Percentiles rank a stretch among this genome's conserved stretches.
Evolutionary conservation across 2,113 vertebrate genomes (phyloP).

Genomic region (Petaurus breviceps): DNA sequence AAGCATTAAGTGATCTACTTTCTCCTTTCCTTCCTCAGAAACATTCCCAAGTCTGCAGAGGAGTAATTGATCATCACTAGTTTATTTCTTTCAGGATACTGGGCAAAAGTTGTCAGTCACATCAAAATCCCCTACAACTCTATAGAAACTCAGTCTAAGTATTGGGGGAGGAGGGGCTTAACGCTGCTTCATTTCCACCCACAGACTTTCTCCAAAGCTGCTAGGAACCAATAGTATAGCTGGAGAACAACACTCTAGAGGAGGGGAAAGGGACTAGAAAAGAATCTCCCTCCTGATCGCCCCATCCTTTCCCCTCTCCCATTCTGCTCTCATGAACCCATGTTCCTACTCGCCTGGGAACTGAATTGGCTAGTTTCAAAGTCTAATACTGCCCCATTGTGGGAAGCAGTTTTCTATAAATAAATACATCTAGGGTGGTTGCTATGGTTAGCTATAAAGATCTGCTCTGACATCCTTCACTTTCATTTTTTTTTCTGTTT

Average conservation of each 20-base stretch:
- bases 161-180: background rate
- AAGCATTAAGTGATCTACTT: background rate
- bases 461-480: background rate
- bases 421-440: background rate
- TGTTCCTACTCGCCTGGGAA: background rate
- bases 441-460: slow-evolving; percentile 29
- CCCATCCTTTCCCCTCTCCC: background rate
- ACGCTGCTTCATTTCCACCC: background rate
- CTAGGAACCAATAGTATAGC: background rate
- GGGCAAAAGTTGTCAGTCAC: background rate
- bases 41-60: slow-evolving; percentile 36
- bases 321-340: background rate
- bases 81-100: slow-evolving; percentile 25
- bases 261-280: background rate
- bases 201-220: background rate
- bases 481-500: background rate
- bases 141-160: background rate
- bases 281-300: background rate
- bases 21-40: slow-evolving; percentile 60
- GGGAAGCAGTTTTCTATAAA: background rate
- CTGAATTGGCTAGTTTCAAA: background rate
- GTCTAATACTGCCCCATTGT: slow-evolving; percentile 7
- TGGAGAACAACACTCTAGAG: background rate
- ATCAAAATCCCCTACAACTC: background rate
- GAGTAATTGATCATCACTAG: slow-evolving; percentile 18